Base-by-base conservation (phyloP, 2,888 invertebrate species). In the Vanessa cardui region DNA sequence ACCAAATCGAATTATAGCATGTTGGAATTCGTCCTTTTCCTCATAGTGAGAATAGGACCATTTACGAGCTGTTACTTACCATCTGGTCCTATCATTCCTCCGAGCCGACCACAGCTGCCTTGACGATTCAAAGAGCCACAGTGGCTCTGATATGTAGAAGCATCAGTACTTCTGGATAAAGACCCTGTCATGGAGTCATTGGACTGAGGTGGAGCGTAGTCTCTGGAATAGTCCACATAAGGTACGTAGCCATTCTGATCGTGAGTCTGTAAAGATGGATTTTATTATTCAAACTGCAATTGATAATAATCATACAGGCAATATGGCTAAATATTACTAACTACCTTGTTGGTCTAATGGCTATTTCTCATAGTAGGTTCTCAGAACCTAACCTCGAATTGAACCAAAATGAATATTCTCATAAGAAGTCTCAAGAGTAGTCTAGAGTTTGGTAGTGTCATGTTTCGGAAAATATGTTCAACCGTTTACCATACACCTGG, bases 161-260 rank as follows among this genome's bases (percentile, higher is more conserved):
- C 83, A 16, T 90, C 89, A 2, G 85, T 88, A 64, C 89, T 90
- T 66, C 91, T 84, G 0, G 90, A 83, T 2, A 90, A 64, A 0
- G 91, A 92, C 0, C 87, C 89, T 0, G 85, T 83, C 0, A 87
- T 75, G 0, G 90, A 88, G 47, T 90, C 91, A 0, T 79, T 80
- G 0, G 80, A 77, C 2, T 83, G 91, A 16, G 98, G 97, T 1
- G 98, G 98, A 77, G 96, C 97, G 90, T 98, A 98, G 87, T 98
- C 98, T 26, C 97, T 93, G 44, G 95, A 94, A 84, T 98, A 98
- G 85, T 98, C 98, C 68, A 97, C 97, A 87, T 98, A 98, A 0
- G 97, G 97, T 12, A 97, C 96, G 85, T 97, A 97, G 18, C 97
- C 97, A 80, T 97, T 96, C 88, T 96, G 89, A 0, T 83, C 80